Evolutionary conservation across 2,113 vertebrate species (phyloP).

Genomic region (Cranoglanis bouderius): DNA sequence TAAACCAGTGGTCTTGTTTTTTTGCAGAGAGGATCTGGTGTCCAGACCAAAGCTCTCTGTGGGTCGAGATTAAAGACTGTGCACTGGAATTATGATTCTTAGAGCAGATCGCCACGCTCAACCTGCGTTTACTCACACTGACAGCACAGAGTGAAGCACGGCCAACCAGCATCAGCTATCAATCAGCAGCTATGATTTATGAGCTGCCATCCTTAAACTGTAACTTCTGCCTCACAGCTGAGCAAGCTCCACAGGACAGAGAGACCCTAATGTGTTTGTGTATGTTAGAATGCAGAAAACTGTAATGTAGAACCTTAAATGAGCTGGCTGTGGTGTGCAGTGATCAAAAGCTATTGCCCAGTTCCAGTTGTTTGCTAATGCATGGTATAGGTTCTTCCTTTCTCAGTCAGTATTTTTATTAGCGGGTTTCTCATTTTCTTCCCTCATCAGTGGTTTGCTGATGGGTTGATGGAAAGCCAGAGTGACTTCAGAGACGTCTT

Average conservation of each 20-base stretch:
- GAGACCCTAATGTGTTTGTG: constrained; percentile 46
- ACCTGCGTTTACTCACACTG: constrained; percentile 51
- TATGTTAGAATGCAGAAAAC: constrained; percentile 51
- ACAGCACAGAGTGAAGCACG: constrained; percentile 51
- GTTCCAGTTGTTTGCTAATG: constrained; percentile 50
- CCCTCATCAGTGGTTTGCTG: constrained; percentile 49
- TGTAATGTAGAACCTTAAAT: constrained; percentile 44
- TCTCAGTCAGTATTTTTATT: constrained; percentile 38
- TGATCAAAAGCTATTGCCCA: constrained; percentile 42
- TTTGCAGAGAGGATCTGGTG: constrained; percentile 45
- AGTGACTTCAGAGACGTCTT: constrained; percentile 33
- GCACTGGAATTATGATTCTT: constrained; percentile 36
- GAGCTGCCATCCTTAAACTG: constrained; percentile 52
- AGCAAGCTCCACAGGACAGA: constrained; percentile 51
- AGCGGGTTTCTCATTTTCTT: constrained; percentile 41
- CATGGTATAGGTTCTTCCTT: constrained; percentile 41
- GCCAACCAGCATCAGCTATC: constrained; percentile 54
- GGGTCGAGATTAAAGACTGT: constrained; percentile 48
- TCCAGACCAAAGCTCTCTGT: constrained; percentile 49
- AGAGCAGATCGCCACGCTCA: constrained; percentile 39
- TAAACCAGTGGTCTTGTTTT: constrained; percentile 21
- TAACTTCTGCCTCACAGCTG: constrained; percentile 53
- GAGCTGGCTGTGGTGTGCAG: constrained; percentile 36
- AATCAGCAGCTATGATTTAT: constrained; percentile 55
- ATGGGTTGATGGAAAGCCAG: constrained; percentile 44